These are phyloP conservation scores for Drosophila sp. DNA, from an alignment of 1,140 invertebrate genomes.

Conservation along the genomic window DNA sequence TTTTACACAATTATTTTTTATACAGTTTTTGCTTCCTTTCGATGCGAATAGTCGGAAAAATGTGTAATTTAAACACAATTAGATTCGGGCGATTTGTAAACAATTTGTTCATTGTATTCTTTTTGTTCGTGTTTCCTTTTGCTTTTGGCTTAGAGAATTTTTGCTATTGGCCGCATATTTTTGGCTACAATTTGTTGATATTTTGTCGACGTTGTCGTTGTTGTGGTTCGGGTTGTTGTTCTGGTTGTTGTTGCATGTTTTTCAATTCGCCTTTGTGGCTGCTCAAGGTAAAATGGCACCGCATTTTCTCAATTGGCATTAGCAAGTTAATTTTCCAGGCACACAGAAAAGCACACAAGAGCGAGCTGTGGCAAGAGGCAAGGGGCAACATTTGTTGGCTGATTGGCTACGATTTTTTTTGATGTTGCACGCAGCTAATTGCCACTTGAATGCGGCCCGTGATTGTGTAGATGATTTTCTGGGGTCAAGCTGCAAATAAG, in stretches of 20 bases:
- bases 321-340: constrained; percentile 53
- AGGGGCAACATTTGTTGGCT: not conserved
- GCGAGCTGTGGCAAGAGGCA: no score
- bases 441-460: constrained; percentile 51
- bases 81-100: constrained; percentile 66
- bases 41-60: constrained; percentile 36
- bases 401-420: constrained; percentile 25
- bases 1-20: constrained; percentile 17
- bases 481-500: constrained; percentile 36
- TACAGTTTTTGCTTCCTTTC: constrained; percentile 14
- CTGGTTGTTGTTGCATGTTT: constrained; percentile 1
- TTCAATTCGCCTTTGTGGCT: constrained; percentile 14
- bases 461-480: constrained; percentile 28
- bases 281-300: constrained; percentile 65
- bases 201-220: constrained; percentile 28
- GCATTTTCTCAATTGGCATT: constrained; percentile 43
- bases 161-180: constrained; percentile 27
- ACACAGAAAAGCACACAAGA: not conserved
- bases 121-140: constrained; percentile 40
- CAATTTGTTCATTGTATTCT: constrained; percentile 54
- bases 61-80: constrained; percentile 79
- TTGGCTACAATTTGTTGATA: constrained; percentile 46
- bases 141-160: constrained; percentile 39
- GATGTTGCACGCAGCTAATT: constrained; percentile 56
- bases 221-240: constrained; percentile 12